Base-by-base conservation (phyloP, 1,140 invertebrate species). In the Megalopta genalis region DNA sequence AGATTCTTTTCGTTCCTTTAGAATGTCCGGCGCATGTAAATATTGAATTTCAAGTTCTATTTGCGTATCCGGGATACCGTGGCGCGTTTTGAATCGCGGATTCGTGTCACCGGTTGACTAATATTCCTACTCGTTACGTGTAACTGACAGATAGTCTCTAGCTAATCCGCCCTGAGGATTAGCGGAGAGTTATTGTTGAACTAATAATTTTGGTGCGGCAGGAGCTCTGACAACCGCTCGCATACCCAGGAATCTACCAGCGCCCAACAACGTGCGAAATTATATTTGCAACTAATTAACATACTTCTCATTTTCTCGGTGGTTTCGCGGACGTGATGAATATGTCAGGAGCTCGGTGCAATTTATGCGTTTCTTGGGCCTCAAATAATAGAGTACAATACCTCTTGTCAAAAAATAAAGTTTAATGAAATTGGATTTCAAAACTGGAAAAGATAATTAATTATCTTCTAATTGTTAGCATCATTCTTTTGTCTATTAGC, bases 41-140 rank as follows among this genome's bases (percentile, higher is more conserved):
- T 79, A 74, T 60, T 49, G 42, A 37, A 62, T 74, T 79, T 49
- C 54, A 52, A 60, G n/a, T 37, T 74, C 73, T 79, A 79, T 79
- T 73, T 74, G 21, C 70, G 27, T 52, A 32, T 42, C 18, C 68
- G 21, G 21, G 72, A 72, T 64, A 62, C 23, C 21, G 37, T n/a
- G 14, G 23, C n/a, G 39, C 32, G 64, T 73, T 37, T 74, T 59
- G 70, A 74, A 74, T 60, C 52, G 70, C 39, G 18, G 42, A 65
- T 74, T 60, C 63, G n/a, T 52, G 71, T 79, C 63, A 67, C 52
- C 62, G 63, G 62, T 74, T 79, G 77, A 79, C 77, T 79, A 79
- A 79, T 79, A 74, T 60, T 79, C 77, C 71, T 74, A 74, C 77
- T 67, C 54, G 71, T 79, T 73, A 73, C 71, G 77, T 59, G n/a